A percentile compares a stretch with the other conserved stretches of the same genome.
phyloP scores from a whole-genome alignment of 2,888 invertebrate genomes.

The Serripes groenlandicus region DNA sequence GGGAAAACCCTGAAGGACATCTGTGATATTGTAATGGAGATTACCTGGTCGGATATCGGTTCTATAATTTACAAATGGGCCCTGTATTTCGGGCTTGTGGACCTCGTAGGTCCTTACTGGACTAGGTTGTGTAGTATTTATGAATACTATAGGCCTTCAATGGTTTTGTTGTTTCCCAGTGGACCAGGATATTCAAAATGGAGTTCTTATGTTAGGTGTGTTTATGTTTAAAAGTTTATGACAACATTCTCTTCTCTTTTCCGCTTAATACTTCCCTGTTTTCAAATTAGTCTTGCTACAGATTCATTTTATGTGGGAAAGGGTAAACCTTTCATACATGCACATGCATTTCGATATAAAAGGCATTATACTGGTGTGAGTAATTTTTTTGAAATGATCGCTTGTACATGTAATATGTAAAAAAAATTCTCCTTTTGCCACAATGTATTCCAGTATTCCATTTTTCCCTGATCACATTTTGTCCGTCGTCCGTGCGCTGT shows the following conservation, averaged over 20 bases:
- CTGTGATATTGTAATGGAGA: slow-evolving; percentile 11
- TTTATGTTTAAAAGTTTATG: too few species aligned
- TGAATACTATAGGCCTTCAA: not conserved
- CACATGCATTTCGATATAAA: too few species aligned
- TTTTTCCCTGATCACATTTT: too few species aligned
- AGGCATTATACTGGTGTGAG: too few species aligned
- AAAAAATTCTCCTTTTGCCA: not conserved
- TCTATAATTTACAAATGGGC: not conserved
- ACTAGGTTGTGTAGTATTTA: not conserved
- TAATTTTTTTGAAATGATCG: too few species aligned
- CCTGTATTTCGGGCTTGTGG: not conserved
- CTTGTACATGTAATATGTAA: too few species aligned
- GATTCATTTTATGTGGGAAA: too few species aligned
- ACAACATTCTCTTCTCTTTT: too few species aligned
- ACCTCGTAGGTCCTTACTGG: not conserved
- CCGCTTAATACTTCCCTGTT: too few species aligned
- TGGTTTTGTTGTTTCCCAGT: slow-evolving; percentile 1
- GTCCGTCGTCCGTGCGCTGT: too few species aligned
- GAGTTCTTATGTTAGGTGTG: not conserved
- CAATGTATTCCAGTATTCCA: not conserved
- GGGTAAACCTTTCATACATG: too few species aligned
- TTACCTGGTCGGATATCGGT: not conserved
- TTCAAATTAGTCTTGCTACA: too few species aligned
- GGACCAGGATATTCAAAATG: slow-evolving; percentile 8
- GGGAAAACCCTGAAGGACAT: slow-evolving; percentile 17